Conservation (phyloP, 92 coral and sea anemone genomes). For the Bergia puertoricense region DNA sequence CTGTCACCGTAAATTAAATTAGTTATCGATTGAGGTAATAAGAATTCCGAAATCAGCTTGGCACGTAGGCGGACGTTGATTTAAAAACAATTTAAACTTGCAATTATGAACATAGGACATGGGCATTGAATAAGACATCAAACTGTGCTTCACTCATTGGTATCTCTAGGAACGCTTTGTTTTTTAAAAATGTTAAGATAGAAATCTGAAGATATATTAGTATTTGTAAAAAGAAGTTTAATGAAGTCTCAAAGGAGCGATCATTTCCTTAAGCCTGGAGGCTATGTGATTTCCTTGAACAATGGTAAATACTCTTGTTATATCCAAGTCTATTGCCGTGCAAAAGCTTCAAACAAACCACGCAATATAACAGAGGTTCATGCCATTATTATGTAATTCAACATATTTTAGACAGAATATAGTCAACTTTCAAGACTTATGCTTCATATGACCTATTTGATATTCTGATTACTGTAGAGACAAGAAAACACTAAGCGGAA, state of each 20-base stretch:
- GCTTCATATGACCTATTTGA: too few relatives aligned
- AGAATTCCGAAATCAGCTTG: too few relatives aligned
- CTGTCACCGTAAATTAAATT: neutral
- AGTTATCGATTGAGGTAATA: neutral
- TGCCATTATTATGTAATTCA: too few relatives aligned
- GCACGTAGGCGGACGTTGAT: neutral
- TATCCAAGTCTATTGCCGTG: neutral
- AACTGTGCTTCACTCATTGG: neutral
- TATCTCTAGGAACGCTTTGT: neutral
- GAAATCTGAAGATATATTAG: too few relatives aligned
- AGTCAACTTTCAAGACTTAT: too few relatives aligned
- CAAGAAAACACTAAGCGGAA: too few relatives aligned
- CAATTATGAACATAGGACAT: neutral
- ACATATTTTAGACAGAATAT: too few relatives aligned
- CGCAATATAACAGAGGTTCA: too few relatives aligned
- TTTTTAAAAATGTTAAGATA: too few relatives aligned
- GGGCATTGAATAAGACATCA: neutral
- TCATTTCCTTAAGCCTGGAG: neutral
- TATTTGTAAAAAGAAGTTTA: neutral
- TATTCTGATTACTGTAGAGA: too few relatives aligned
- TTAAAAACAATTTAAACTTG: neutral
- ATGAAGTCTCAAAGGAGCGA: neutral
- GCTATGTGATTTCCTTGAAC: neutral
- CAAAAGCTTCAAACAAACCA: neutral
- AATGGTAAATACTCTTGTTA: too few relatives aligned